phyloP scores from a whole-genome alignment of 2,888 invertebrate genomes.

The Callimorpha dominula region DNA sequence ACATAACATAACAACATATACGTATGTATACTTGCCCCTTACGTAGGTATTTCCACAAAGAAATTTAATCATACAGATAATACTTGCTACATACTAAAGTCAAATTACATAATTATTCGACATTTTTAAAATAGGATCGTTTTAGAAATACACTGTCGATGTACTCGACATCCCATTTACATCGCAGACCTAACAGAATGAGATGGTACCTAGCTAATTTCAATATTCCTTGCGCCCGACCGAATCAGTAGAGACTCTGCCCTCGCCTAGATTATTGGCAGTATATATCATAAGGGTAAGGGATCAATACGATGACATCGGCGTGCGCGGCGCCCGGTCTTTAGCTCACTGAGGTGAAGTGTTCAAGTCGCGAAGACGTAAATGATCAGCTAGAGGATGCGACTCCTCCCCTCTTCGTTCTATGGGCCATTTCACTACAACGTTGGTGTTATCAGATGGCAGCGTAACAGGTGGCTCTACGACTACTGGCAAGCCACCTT shows the following conservation, averaged over 20 bases:
- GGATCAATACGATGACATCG: conserved; percentile 64
- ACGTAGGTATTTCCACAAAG: conserved; percentile 31
- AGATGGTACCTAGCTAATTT: conserved; percentile 58
- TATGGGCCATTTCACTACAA: conserved; percentile 81
- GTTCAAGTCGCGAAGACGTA: conserved; percentile 74
- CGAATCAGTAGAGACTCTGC: conserved; percentile 67
- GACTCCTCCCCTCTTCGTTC: conserved; percentile 60
- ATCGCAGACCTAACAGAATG: conserved; percentile 62
- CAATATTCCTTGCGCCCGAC: conserved; percentile 63
- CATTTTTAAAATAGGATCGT: conserved; percentile 39
- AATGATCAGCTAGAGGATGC: conserved; percentile 73
- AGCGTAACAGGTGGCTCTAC: conserved; percentile 81
- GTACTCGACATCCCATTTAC: conserved; percentile 62
- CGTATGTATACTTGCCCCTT: conserved; percentile 27
- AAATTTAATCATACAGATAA: conserved; percentile 50
- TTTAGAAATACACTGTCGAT: conserved; percentile 47
- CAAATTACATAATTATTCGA: conserved; percentile 51
- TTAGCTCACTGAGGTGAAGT: conserved; percentile 72
- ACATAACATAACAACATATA: conserved; percentile 5
- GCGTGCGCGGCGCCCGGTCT: conserved; percentile 49
- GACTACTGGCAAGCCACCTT: conserved; percentile 73
- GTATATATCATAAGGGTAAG: conserved; percentile 67
- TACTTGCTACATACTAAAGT: conserved; percentile 55
- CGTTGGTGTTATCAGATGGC: conserved; percentile 69
- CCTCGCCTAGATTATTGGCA: conserved; percentile 63